A percentile compares a stretch with the other conserved stretches of the same genome.
Evolutionary conservation across 2,797 vertebrate genomes (phyloP).

Genomic region (Nannoperca obscura): DNA sequence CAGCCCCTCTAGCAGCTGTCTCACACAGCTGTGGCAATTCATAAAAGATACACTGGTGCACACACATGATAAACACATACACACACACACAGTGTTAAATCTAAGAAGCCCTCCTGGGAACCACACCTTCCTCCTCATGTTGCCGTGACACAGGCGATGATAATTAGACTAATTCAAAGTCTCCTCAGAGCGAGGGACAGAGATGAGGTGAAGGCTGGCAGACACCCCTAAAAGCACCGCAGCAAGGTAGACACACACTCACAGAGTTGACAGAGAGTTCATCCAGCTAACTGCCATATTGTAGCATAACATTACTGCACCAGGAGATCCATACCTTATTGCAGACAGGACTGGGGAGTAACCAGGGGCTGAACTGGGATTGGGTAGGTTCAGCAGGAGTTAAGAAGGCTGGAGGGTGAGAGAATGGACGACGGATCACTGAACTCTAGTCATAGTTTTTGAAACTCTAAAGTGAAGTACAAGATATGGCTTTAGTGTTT

Average conservation of each 20-base stretch:
- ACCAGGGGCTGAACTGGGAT: slow-evolving; percentile 25
- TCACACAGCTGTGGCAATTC: slow-evolving; percentile 80
- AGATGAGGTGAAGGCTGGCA: slow-evolving; percentile 65
- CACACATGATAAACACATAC: slow-evolving; percentile 44
- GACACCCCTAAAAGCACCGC: slow-evolving; percentile 45
- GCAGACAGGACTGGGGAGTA: slow-evolving; percentile 11
- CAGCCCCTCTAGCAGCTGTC: slow-evolving; percentile 78
- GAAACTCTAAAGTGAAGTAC: slow-evolving; percentile 4
- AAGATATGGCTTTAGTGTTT: neutral
- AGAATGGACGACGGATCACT: neutral
- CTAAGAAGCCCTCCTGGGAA: slow-evolving; percentile 65
- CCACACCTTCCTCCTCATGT: slow-evolving; percentile 73
- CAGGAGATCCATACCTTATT: slow-evolving; percentile 37
- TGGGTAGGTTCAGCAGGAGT: slow-evolving; percentile 22
- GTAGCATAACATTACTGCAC: slow-evolving; percentile 51
- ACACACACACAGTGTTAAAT: slow-evolving; percentile 38
- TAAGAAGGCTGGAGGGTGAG: slow-evolving; percentile 27
- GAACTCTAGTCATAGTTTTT: neutral
- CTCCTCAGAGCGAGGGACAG: slow-evolving; percentile 69
- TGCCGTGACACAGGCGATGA: slow-evolving; percentile 74
- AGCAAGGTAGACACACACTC: slow-evolving; percentile 35
- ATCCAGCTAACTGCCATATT: slow-evolving; percentile 59
- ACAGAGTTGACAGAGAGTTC: slow-evolving; percentile 77
- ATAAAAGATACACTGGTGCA: slow-evolving; percentile 70
- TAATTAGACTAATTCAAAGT: slow-evolving; percentile 83